phyloP scores from a whole-genome alignment of 1,140 invertebrate genomes.

The Philaenus spumarius region DNA sequence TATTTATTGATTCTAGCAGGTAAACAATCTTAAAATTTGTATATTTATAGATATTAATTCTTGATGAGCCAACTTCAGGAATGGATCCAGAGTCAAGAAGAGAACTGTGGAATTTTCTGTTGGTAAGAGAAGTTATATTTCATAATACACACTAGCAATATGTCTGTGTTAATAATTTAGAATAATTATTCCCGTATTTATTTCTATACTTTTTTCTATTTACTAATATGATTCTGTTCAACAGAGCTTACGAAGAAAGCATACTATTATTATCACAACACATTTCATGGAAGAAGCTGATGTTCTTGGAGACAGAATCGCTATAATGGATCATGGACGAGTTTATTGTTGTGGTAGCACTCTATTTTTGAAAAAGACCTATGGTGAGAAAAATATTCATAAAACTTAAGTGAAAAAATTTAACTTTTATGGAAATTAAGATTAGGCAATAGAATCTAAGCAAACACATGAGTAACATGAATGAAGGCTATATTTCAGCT shows the following conservation, averaged over 20 bases:
- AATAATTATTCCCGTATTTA: no score
- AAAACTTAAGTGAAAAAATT: no score
- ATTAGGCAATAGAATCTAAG: no score
- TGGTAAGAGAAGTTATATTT: conserved; percentile 27
- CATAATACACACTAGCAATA: no score
- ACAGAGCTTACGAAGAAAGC: conserved; percentile 6
- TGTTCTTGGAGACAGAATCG: conserved; percentile 87
- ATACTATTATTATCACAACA: conserved; percentile 86
- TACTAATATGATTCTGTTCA: background rate
- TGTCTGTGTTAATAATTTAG: no score
- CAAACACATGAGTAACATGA: no score
- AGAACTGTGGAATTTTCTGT: conserved; percentile 51
- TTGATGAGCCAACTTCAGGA: conserved; percentile 58
- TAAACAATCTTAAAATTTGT: no score
- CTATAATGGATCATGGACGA: conserved; percentile 79
- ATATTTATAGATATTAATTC: conserved; percentile 65
- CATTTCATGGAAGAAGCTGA: conserved; percentile 99
- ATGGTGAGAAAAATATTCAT: no score
- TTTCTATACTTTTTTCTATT: no score
- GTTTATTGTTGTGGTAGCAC: conserved; percentile 78
- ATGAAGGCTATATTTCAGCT: no score
- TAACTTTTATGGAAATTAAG: no score
- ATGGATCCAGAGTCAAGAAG: conserved; percentile 50
- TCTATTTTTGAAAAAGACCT: conserved; percentile 79
- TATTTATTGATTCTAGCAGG: no score